These are phyloP conservation scores for Crambe crambe DNA, from an alignment of 37 sponge, comb jelly and placozoan species.

Conservation along the genomic window DNA sequence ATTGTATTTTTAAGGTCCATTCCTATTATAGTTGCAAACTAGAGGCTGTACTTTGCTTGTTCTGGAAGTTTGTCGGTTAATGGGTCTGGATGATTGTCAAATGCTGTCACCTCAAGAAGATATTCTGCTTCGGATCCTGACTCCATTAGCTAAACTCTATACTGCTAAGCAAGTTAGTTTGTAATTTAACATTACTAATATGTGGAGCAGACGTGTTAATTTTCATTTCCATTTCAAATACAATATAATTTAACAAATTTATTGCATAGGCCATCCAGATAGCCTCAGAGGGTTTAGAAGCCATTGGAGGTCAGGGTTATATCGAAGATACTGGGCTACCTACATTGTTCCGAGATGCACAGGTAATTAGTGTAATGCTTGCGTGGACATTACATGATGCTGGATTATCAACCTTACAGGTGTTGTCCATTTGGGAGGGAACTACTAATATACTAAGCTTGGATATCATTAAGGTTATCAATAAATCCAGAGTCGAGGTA, in stretches of 20 bases:
- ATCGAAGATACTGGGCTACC: slow-evolving; percentile 98
- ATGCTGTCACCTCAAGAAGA: slow-evolving; percentile 25
- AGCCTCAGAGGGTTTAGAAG: slow-evolving; percentile 90
- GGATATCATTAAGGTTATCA: slow-evolving; percentile 78
- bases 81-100: slow-evolving; percentile 69
- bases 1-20: not conserved
- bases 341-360: slow-evolving; percentile 83
- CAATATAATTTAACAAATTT: too few relatives aligned
- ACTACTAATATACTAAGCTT: slow-evolving; percentile 90
- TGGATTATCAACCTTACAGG: slow-evolving; percentile 29
- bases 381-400: not conserved
- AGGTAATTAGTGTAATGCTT: slow-evolving; percentile 31
- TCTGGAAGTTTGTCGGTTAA: slow-evolving; percentile 64
- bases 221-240: too few relatives aligned
- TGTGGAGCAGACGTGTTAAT: too few relatives aligned
- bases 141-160: slow-evolving; percentile 88
- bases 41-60: slow-evolving; percentile 50
- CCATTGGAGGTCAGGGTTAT: slow-evolving; percentile 96
- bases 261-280: slow-evolving; percentile 77
- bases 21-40: slow-evolving; percentile 42
- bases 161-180: slow-evolving; percentile 83
- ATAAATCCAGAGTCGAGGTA: slow-evolving; percentile 56
- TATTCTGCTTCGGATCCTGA: slow-evolving; percentile 67
- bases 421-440: slow-evolving; percentile 97
- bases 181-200: not conserved